Evolutionary conservation across 2,113 vertebrate genomes (phyloP).

Genomic region (Carollia perspicillata): DNA sequence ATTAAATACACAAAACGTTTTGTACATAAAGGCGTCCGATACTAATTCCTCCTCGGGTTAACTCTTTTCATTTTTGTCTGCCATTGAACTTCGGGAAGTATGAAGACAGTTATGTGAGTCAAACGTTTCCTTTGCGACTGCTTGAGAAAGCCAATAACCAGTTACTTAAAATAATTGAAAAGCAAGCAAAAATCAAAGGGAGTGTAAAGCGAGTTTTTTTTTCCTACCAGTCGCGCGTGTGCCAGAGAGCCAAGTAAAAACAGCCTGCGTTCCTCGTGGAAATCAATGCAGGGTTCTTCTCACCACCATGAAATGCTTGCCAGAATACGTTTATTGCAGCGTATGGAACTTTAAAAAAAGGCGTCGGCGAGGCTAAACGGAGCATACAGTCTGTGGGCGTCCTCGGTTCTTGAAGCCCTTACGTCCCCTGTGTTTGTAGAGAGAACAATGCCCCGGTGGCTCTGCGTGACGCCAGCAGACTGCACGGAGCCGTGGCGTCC

Average conservation of each 20-base stretch:
- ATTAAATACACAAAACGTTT: slow-evolving; percentile 4
- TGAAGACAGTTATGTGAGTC: neutral
- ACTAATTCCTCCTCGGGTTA: neutral
- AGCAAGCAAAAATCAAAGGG: neutral
- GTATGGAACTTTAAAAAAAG: slow-evolving; percentile 1
- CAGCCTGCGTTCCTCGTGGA: neutral
- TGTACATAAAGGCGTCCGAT: neutral
- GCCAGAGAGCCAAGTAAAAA: neutral
- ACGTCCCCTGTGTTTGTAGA: neutral
- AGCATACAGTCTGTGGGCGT: neutral
- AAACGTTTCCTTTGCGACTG: neutral
- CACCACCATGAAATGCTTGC: neutral
- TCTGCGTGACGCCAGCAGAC: accelerated
- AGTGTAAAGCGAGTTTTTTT: neutral
- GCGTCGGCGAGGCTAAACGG: slow-evolving; percentile 46
- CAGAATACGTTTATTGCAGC: neutral
- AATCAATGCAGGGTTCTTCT: neutral
- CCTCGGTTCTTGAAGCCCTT: neutral
- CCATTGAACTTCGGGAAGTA: neutral
- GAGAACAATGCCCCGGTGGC: neutral
- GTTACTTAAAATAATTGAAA: slow-evolving; percentile 19
- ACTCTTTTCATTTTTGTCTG: neutral
- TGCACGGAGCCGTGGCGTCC: neutral
- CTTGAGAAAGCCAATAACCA: slow-evolving; percentile 5
- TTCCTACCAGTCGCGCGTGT: neutral